Conservation (phyloP, 2,113 vertebrate genomes). For the Chionodraco myersi region DNA sequence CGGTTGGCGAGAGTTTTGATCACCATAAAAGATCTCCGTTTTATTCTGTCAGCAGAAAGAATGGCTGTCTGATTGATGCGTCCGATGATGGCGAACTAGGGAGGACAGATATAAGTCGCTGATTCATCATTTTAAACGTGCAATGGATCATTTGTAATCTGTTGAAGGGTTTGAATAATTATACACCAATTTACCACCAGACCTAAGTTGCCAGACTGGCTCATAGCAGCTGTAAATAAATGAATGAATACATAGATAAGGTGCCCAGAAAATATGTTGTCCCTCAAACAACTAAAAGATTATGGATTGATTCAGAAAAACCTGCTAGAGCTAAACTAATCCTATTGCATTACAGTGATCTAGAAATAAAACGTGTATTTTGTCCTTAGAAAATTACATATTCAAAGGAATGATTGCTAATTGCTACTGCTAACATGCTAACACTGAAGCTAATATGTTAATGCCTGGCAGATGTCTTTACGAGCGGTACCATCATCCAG, state of each 20-base stretch:
- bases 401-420: too few species aligned
- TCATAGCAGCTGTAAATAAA: conserved; percentile 33
- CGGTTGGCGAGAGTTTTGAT: conserved; percentile 61
- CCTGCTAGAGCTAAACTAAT: neutral
- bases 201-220: conserved; percentile 42
- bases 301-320: neutral
- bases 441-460: too few species aligned
- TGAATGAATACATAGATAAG: conserved; percentile 35
- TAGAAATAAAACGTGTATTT: too few species aligned
- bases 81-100: conserved; percentile 47
- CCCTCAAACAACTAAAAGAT: neutral
- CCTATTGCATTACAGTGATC: neutral
- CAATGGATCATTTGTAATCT: conserved; percentile 70
- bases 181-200: conserved; percentile 53
- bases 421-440: too few species aligned
- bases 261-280: neutral
- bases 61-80: conserved; percentile 64
- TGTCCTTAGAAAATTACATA: too few species aligned
- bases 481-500: too few species aligned
- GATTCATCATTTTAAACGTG: conserved; percentile 74
- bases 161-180: conserved; percentile 68
- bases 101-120: conserved; percentile 55
- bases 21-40: conserved; percentile 58
- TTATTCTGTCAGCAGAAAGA: conserved; percentile 53
- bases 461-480: too few species aligned